Percentiles rank a stretch among this genome's conserved stretches.
phyloP scores from a whole-genome alignment of 2,888 invertebrate species.

The Hylaea fasciaria region DNA sequence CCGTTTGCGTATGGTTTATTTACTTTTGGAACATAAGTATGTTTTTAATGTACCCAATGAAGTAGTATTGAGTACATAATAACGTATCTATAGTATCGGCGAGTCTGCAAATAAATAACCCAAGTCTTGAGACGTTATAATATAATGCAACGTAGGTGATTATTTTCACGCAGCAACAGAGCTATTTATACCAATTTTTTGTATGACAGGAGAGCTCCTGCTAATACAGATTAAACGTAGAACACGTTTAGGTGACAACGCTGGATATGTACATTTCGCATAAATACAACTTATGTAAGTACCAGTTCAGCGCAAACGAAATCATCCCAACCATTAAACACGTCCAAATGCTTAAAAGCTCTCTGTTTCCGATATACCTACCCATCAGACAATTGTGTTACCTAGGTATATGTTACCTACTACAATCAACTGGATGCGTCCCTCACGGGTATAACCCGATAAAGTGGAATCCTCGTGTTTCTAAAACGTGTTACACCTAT shows the following conservation, averaged over 20 bases:
- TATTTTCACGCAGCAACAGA: no score
- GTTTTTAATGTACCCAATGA: no score
- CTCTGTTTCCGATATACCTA: conserved; percentile 25
- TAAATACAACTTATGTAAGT: neutral
- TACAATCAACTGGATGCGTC: conserved; percentile 48
- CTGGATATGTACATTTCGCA: no score
- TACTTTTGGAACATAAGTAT: neutral
- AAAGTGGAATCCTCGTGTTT: conserved; percentile 28
- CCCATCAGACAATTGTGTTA: conserved; percentile 37
- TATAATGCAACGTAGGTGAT: no score
- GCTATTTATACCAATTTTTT: no score
- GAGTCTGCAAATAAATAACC: no score
- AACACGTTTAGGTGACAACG: no score
- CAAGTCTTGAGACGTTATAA: no score
- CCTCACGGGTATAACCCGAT: conserved; percentile 44
- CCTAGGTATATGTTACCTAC: conserved; percentile 38
- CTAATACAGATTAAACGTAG: no score
- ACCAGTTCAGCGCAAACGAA: neutral
- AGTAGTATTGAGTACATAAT: no score
- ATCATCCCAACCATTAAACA: neutral
- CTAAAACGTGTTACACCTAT: conserved; percentile 28
- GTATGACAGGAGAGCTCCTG: no score
- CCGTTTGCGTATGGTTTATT: neutral
- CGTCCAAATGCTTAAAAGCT: conserved; percentile 28
- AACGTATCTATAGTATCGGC: no score